Evolutionary conservation across 2,113 vertebrate genomes (phyloP).

Genomic region (Nasalis larvatus): DNA sequence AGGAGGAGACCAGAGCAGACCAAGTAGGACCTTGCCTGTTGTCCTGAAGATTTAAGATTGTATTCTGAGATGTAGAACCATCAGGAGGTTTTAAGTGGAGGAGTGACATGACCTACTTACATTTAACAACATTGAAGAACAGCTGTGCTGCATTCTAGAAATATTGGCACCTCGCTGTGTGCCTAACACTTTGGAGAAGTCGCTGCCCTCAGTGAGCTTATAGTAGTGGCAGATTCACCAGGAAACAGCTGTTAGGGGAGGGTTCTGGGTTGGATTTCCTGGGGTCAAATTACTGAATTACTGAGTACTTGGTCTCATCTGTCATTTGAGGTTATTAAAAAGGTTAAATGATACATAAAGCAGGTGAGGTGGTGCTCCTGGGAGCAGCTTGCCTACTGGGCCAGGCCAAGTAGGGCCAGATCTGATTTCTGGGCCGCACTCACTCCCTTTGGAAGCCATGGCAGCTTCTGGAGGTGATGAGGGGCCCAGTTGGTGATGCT

Average conservation of each 20-base stretch:
- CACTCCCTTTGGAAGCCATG: neutral
- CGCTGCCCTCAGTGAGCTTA: neutral
- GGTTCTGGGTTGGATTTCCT: neutral
- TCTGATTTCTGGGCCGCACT: neutral
- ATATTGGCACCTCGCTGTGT: neutral
- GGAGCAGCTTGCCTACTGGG: neutral
- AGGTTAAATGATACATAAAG: neutral
- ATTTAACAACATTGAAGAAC: neutral
- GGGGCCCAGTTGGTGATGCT: neutral
- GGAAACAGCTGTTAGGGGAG: neutral
- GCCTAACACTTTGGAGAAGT: fast-evolving
- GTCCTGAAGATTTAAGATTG: neutral
- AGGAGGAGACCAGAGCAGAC: neutral
- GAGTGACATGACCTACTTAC: neutral
- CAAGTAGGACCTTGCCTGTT: fast-evolving
- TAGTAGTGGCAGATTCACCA: neutral
- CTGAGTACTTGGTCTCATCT: neutral
- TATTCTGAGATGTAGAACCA: neutral
- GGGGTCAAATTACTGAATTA: neutral
- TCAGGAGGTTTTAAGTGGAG: neutral
- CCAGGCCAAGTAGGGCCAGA: neutral
- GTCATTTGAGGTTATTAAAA: neutral
- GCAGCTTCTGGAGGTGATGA: neutral
- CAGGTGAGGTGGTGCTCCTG: neutral
- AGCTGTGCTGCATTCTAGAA: neutral